Evolutionary conservation across 2,888 invertebrate species (phyloP).

Genomic region (Merodon equestris): DNA sequence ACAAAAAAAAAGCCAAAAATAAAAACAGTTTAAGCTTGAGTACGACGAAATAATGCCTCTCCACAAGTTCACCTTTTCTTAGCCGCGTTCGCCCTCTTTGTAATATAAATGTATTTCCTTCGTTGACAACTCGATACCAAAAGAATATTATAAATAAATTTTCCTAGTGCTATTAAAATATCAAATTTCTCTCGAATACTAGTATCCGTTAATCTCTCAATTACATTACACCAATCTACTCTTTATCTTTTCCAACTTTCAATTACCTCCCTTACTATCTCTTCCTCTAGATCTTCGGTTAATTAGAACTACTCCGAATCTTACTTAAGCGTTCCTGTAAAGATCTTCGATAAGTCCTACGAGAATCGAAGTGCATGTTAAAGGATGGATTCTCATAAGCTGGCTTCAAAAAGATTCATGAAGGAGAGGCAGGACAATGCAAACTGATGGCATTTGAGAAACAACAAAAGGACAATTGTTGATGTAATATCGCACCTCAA

Average conservation of each 20-base stretch:
- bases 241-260: constrained; percentile 42
- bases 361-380: constrained; percentile 6
- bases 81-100: no score
- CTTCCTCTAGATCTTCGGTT: background rate
- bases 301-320: background rate
- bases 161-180: no score
- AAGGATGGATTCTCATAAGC: constrained; percentile 37
- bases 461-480: constrained; percentile 53
- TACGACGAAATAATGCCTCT: no score
- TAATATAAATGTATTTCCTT: no score
- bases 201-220: no score
- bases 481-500: constrained; percentile 70
- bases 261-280: constrained; percentile 35
- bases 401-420: constrained; percentile 17
- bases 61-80: no score
- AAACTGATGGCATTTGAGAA: constrained; percentile 25
- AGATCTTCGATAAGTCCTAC: constrained; percentile 25
- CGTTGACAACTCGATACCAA: no score
- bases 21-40: no score
- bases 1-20: no score
- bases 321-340: constrained; percentile 25
- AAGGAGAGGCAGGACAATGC: constrained; percentile 1
- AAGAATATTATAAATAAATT: no score
- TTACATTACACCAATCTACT: constrained; percentile 21
- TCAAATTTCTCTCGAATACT: no score